Conservation (phyloP, 2,797 vertebrate species). For the Huso huso region DNA sequence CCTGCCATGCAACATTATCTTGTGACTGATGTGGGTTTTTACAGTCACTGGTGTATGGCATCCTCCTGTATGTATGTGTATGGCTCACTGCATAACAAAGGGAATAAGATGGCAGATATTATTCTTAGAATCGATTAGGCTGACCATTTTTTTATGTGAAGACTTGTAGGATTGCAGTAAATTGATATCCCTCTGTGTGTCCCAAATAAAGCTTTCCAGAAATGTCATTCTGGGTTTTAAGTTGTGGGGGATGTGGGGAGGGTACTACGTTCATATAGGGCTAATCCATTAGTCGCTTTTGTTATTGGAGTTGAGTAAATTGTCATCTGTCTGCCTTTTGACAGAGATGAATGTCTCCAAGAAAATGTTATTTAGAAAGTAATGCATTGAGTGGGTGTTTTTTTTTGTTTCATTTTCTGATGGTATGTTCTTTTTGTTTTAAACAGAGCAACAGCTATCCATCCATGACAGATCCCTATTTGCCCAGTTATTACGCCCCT, state of each 20-base stretch:
- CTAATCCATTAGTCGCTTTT: too few relatives aligned
- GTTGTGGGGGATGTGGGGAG: too few relatives aligned
- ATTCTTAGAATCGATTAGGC: background rate
- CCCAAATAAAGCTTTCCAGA: too few relatives aligned
- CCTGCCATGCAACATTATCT: background rate
- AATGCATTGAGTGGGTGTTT: too few relatives aligned
- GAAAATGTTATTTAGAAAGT: too few relatives aligned
- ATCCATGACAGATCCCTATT: slow-evolving; percentile 92
- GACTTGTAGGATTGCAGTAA: background rate
- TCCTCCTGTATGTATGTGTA: background rate
- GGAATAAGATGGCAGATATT: background rate
- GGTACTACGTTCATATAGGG: too few relatives aligned
- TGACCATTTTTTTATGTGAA: background rate
- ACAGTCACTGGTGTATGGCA: background rate
- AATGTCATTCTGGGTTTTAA: too few relatives aligned
- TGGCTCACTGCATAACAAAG: slow-evolving; percentile 5
- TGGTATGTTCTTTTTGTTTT: slow-evolving; percentile 25
- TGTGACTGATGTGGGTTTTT: slow-evolving; percentile 5
- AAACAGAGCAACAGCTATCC: slow-evolving; percentile 88
- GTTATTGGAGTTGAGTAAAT: too few relatives aligned
- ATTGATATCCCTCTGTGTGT: background rate
- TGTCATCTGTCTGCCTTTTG: too few relatives aligned
- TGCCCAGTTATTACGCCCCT: slow-evolving; percentile 90
- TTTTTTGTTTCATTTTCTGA: background rate
- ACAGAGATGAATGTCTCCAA: too few relatives aligned